Conservation (phyloP, 2,888 invertebrate species). For the Hybos culiciformis region DNA sequence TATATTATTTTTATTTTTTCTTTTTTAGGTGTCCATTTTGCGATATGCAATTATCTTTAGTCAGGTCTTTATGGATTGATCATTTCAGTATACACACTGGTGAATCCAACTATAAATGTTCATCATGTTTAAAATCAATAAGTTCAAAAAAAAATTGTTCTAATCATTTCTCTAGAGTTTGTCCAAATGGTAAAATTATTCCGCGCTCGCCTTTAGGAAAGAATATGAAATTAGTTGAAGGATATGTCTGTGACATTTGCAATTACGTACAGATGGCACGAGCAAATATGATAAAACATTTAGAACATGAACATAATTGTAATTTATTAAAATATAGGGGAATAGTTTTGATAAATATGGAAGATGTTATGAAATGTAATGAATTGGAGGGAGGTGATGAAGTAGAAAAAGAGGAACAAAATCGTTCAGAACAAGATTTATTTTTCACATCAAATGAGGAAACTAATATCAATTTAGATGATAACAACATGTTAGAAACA, state of each 20-base stretch:
- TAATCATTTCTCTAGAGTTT: slow-evolving; percentile 13
- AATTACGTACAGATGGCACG: slow-evolving; percentile 56
- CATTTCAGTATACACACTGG: slow-evolving; percentile 67
- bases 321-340: slow-evolving; percentile 12
- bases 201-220: slow-evolving; percentile 5
- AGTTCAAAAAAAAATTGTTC: slow-evolving; percentile 10
- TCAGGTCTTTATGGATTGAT: slow-evolving; percentile 37
- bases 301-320: slow-evolving; percentile 28
- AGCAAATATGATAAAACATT: slow-evolving; percentile 47
- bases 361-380: slow-evolving; percentile 9
- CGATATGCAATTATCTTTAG: slow-evolving; percentile 15
- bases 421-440: too few species aligned
- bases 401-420: slow-evolving; percentile 7
- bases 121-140: slow-evolving; percentile 36
- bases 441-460: too few species aligned
- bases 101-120: slow-evolving; percentile 56
- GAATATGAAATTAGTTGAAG: slow-evolving; percentile 20
- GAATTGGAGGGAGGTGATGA: slow-evolving; percentile 6
- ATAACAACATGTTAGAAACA: slow-evolving; percentile 9
- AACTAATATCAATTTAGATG: slow-evolving; percentile 11
- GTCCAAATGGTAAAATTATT: slow-evolving; percentile 9
- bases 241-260: slow-evolving; percentile 56
- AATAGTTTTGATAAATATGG: slow-evolving; percentile 15
- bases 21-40: slow-evolving; percentile 32
- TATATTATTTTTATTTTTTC: slow-evolving; percentile 15